These are phyloP conservation scores for Tenthredo livida DNA, from an alignment of 2,888 invertebrate genomes.

Conservation along the genomic window DNA sequence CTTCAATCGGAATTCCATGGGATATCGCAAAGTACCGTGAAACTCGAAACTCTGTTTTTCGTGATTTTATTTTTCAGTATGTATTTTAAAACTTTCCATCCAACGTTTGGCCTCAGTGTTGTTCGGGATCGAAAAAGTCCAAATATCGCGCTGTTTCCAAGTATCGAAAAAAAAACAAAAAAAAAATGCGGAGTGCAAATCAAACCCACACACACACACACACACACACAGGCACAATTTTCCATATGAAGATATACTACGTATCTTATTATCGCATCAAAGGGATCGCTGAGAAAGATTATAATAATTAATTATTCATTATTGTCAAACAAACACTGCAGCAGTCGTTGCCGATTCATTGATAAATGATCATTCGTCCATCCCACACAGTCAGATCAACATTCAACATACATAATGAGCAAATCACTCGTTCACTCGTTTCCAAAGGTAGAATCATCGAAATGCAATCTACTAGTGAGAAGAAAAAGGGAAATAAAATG, in stretches of 20 bases:
- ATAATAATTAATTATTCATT: slow-evolving; percentile 39
- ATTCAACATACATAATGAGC: too few relatives aligned
- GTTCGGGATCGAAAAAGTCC: neutral
- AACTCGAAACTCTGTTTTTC: neutral
- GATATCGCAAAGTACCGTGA: too few relatives aligned
- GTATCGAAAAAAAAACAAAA: neutral
- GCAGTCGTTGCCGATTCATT: slow-evolving; percentile 21
- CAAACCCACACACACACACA: neutral
- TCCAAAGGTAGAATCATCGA: neutral
- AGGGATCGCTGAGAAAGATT: neutral
- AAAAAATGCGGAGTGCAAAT: neutral
- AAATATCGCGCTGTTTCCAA: neutral
- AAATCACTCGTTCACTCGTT: neutral
- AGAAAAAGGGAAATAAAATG: neutral
- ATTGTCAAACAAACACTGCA: slow-evolving; percentile 46
- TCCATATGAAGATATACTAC: neutral
- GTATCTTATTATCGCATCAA: neutral
- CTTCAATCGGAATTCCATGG: too few relatives aligned
- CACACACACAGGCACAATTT: slow-evolving; percentile 11
- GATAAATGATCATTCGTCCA: neutral
- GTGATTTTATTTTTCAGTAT: neutral
- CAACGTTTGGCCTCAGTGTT: neutral
- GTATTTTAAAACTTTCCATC: neutral
- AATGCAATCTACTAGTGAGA: neutral
- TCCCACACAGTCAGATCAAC: neutral